A percentile compares a stretch with the other conserved stretches of the same genome.
phyloP scores from a whole-genome alignment of 2,888 invertebrate species.

The Cryptophagus acutangulus region DNA sequence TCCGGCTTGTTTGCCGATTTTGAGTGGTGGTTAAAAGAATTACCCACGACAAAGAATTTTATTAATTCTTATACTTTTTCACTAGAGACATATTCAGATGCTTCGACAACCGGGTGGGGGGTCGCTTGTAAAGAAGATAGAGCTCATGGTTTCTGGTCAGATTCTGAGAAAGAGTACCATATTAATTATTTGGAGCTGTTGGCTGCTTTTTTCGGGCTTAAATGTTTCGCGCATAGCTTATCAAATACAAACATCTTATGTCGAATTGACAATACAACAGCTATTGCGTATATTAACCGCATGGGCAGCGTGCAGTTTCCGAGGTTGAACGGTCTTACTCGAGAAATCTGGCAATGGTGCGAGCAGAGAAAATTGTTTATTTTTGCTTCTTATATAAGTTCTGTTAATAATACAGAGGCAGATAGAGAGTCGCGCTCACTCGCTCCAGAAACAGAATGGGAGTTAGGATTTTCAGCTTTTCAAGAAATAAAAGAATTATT shows the following conservation, averaged over 20 bases:
- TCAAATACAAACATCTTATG: background rate
- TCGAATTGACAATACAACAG: slow-evolving; percentile 1
- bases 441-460: background rate
- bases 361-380: background rate
- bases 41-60: slow-evolving; percentile 11
- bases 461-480: background rate
- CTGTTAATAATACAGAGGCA: background rate
- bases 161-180: slow-evolving; percentile 12
- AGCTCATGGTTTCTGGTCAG: slow-evolving; percentile 19
- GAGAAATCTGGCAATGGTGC: too few relatives aligned
- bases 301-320: background rate
- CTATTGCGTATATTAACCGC: background rate
- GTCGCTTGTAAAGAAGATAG: slow-evolving; percentile 11
- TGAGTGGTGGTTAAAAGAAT: slow-evolving; percentile 21
- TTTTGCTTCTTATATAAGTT: slow-evolving; percentile 4
- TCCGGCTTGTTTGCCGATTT: slow-evolving; percentile 9
- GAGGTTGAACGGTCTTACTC: background rate
- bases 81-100: slow-evolving; percentile 23
- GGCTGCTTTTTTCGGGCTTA: slow-evolving; percentile 5
- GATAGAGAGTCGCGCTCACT: slow-evolving; percentile 1
- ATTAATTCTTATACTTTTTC: slow-evolving; percentile 11
- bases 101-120: too few relatives aligned
- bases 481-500: background rate
- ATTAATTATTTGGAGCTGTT: too few relatives aligned
- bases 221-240: background rate